A percentile compares a stretch with the other conserved stretches of the same genome.
Evolutionary conservation across 2,888 invertebrate genomes (phyloP).

Genomic region (Scrobipalpa atriplicella): DNA sequence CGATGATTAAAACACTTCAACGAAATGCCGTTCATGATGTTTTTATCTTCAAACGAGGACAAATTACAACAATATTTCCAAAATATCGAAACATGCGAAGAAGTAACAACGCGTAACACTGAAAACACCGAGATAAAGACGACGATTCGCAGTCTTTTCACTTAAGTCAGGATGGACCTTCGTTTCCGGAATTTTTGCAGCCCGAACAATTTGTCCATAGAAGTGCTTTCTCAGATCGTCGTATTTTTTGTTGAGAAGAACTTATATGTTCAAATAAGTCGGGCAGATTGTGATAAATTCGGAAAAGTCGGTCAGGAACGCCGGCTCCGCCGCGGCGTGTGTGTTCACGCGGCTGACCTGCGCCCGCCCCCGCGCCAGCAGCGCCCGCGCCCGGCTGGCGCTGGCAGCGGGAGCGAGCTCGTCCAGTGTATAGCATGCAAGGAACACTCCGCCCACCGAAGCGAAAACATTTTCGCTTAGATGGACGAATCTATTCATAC

Average conservation of each 20-base stretch:
- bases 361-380: slow-evolving; percentile 17
- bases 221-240: neutral
- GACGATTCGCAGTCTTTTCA: slow-evolving; percentile 62
- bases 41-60: slow-evolving; percentile 65
- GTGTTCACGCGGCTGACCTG: slow-evolving; percentile 53
- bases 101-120: slow-evolving; percentile 75
- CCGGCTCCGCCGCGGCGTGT: slow-evolving; percentile 79
- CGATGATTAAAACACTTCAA: slow-evolving; percentile 57
- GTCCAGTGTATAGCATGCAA: slow-evolving; percentile 73
- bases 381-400: neutral
- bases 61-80: slow-evolving; percentile 68
- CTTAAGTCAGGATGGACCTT: slow-evolving; percentile 66
- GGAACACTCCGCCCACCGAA: slow-evolving; percentile 57
- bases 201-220: slow-evolving; percentile 10
- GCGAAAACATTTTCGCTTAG: slow-evolving; percentile 44
- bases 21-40: slow-evolving; percentile 58
- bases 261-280: neutral
- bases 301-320: slow-evolving; percentile 65
- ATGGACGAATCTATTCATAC: slow-evolving; percentile 54
- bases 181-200: slow-evolving; percentile 38
- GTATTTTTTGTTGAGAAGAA: slow-evolving; percentile 22
- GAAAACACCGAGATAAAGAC: slow-evolving; percentile 68
- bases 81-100: slow-evolving; percentile 71
- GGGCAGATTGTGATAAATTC: slow-evolving; percentile 44
- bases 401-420: slow-evolving; percentile 51